Evolutionary conservation across 2,797 vertebrate genomes (phyloP).

Genomic region (Octomys mimax): DNA sequence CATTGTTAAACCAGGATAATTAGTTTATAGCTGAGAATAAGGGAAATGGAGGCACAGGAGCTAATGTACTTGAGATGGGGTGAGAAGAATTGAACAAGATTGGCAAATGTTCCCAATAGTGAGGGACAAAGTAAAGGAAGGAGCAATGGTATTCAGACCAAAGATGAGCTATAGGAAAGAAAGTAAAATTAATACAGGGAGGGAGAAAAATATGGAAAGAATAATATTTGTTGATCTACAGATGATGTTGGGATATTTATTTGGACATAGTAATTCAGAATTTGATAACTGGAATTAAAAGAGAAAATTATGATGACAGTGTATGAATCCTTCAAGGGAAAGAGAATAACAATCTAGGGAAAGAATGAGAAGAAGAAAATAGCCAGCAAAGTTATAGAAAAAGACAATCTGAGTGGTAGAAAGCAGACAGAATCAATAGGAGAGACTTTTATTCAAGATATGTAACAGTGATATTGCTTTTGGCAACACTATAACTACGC

Average conservation of each 20-base stretch:
- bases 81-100: background rate
- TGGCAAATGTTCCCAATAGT: background rate
- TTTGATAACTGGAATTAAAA: background rate
- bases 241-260: background rate
- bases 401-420: background rate
- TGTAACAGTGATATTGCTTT: background rate
- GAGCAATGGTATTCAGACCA: background rate
- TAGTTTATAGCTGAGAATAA: background rate
- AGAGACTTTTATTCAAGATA: background rate
- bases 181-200: background rate
- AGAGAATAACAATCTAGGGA: background rate
- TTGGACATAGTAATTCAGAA: constrained; percentile 24
- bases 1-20: background rate
- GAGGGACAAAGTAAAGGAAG: background rate
- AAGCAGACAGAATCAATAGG: background rate
- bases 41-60: background rate
- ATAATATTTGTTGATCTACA: background rate
- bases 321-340: background rate
- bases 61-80: background rate
- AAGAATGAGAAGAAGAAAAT: background rate
- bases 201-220: background rate
- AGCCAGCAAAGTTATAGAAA: background rate
- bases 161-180: background rate
- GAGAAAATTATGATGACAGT: background rate
- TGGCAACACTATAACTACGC: background rate